Conservation (phyloP, 2,113 vertebrate species). For the Chaetorhynchus papuensis region DNA sequence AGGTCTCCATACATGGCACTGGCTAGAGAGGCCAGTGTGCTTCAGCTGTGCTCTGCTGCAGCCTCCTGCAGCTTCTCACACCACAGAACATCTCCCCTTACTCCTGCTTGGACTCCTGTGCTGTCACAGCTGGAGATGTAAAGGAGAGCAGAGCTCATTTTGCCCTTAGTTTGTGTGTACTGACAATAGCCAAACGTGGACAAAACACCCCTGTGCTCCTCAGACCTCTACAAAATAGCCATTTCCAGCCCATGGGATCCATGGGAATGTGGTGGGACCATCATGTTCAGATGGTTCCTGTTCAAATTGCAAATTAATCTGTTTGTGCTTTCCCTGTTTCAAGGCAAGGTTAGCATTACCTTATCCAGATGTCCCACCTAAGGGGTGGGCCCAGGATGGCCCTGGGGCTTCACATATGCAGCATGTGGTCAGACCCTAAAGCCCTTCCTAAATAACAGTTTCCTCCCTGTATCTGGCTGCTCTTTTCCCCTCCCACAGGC, state of each 20-base stretch:
- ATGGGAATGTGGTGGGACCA: background rate
- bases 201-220: background rate
- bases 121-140: background rate
- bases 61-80: background rate
- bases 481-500: constrained; percentile 60
- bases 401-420: background rate
- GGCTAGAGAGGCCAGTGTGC: background rate
- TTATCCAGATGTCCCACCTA: background rate
- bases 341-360: background rate
- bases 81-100: background rate
- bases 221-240: background rate
- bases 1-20: background rate
- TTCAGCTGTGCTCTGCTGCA: background rate
- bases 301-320: background rate
- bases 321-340: background rate
- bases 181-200: background rate
- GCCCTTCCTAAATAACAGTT: background rate
- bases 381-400: background rate
- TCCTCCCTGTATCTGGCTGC: constrained; percentile 29
- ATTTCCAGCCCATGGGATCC: background rate
- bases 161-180: background rate
- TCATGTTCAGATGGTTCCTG: background rate
- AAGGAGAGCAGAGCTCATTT: background rate
- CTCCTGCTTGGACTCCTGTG: background rate
- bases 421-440: background rate